These are phyloP conservation scores for Cyanoderma ruficeps DNA, from an alignment of 2,113 vertebrate species.

Conservation along the genomic window DNA sequence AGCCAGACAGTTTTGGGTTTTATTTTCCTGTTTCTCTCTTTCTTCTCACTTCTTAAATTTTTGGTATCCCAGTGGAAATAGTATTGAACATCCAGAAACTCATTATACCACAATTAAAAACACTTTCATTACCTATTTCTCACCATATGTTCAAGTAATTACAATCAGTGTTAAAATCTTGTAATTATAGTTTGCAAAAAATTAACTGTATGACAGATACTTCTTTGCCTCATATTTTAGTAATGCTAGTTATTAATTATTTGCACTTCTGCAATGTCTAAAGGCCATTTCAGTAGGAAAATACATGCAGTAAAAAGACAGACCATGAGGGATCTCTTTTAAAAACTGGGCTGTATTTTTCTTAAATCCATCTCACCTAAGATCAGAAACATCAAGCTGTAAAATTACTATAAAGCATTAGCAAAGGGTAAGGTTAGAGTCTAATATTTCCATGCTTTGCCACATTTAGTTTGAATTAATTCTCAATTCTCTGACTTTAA, in stretches of 20 bases:
- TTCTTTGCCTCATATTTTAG: slow-evolving; percentile 7
- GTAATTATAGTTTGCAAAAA: slow-evolving; percentile 22
- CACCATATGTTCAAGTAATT: neutral
- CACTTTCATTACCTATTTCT: slow-evolving; percentile 45
- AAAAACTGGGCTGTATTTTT: neutral
- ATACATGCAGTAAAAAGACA: neutral
- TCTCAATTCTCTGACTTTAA: neutral
- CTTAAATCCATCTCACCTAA: neutral
- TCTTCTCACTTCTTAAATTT: neutral
- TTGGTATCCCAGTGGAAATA: neutral
- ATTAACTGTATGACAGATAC: slow-evolving; percentile 9
- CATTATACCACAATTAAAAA: neutral
- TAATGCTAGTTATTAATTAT: slow-evolving; percentile 28
- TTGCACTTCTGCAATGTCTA: neutral
- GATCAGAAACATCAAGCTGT: neutral
- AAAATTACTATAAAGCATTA: neutral
- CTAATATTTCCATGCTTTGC: neutral
- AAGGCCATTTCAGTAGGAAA: neutral
- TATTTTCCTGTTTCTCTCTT: neutral
- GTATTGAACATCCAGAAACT: neutral
- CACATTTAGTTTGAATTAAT: neutral
- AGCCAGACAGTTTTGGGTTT: neutral
- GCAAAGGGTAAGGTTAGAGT: neutral
- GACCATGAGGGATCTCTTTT: neutral
- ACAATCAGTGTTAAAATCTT: slow-evolving; percentile 30